Percentiles rank a stretch among this genome's conserved stretches.
These are phyloP conservation scores for Eleutherodactylus coqui DNA, from an alignment of 2,797 vertebrate genomes.

Conservation along the genomic window DNA sequence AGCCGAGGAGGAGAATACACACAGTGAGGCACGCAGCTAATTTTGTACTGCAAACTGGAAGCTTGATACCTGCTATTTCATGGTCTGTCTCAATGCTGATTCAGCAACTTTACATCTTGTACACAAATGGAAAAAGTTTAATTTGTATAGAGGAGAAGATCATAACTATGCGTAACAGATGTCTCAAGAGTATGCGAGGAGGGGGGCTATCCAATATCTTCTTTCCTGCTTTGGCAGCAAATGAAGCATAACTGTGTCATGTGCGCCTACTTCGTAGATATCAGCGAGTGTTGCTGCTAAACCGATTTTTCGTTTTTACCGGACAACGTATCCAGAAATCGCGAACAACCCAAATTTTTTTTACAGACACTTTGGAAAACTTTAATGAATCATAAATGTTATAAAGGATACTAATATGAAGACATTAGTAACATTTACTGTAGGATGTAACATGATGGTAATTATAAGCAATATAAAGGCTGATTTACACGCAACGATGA, in stretches of 20 bases:
- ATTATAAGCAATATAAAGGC: no score
- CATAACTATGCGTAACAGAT: conserved; percentile 33
- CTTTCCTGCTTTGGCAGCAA: background rate
- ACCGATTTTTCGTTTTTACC: no score
- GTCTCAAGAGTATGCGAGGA: conserved; percentile 2
- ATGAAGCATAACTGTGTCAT: conserved; percentile 6
- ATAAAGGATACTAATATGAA: no score
- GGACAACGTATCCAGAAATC: no score
- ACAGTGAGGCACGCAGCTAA: conserved; percentile 68
- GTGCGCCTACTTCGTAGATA: background rate
- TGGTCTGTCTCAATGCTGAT: conserved; percentile 53
- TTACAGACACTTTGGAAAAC: no score
- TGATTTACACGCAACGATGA: no score
- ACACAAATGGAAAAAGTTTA: conserved; percentile 47
- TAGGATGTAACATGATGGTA: no score
- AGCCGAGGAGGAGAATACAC: conserved; percentile 67
- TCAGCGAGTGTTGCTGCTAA: no score
- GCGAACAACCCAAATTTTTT: no score
- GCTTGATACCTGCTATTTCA: conserved; percentile 68
- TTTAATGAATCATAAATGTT: no score
- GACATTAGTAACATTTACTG: no score
- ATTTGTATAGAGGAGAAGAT: conserved; percentile 33
- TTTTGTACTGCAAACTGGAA: conserved; percentile 70
- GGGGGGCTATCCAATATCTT: background rate
- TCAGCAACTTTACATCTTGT: conserved; percentile 48